phyloP scores from a whole-genome alignment of 2,797 vertebrate genomes.

The Xerus rutilus region DNA sequence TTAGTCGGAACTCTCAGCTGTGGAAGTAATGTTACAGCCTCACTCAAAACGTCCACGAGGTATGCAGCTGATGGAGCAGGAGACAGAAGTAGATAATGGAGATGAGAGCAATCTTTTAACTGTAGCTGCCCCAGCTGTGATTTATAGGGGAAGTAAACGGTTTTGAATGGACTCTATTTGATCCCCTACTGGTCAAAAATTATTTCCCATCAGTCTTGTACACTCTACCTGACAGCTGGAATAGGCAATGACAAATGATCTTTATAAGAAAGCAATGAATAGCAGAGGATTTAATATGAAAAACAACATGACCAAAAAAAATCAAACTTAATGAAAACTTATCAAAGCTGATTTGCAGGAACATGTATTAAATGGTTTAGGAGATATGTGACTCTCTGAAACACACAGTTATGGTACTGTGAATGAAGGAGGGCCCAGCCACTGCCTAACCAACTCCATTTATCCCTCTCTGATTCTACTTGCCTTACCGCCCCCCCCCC shows the following conservation, averaged over 20 bases:
- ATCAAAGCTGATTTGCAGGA: neutral
- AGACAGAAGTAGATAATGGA: neutral
- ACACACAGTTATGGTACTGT: neutral
- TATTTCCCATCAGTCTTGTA: neutral
- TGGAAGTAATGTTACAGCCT: neutral
- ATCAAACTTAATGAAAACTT: conserved; percentile 24
- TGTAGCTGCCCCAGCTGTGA: neutral
- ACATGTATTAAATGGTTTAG: neutral
- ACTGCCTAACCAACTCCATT: neutral
- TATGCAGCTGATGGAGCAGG: neutral
- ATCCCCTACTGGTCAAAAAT: neutral
- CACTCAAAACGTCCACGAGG: neutral
- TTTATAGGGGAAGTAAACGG: neutral
- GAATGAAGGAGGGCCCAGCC: neutral
- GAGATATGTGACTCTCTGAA: neutral
- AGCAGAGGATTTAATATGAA: neutral
- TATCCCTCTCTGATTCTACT: neutral
- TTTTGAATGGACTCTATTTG: neutral
- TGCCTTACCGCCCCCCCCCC: neutral
- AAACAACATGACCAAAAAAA: neutral
- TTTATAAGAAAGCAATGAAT: conserved; percentile 5
- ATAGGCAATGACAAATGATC: neutral
- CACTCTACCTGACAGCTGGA: neutral
- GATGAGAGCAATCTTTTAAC: neutral
- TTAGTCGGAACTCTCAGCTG: conserved; percentile 37